Percentiles rank a stretch among this genome's conserved stretches.
Evolutionary conservation across 1,140 invertebrate genomes (phyloP).

Genomic region (Oryctes rhinoceros): DNA sequence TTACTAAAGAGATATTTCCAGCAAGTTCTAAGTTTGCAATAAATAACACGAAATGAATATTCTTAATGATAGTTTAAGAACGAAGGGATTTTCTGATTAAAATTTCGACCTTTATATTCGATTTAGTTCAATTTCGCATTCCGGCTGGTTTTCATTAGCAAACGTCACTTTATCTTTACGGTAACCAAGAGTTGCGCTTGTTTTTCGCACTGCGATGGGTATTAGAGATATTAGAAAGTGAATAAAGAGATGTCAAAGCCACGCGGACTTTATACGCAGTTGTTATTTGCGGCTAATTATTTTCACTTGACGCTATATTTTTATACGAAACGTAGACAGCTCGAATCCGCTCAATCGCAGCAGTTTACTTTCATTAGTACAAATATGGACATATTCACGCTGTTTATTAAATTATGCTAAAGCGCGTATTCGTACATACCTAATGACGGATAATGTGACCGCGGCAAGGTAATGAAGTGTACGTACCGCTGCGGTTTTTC

Average conservation of each 20-base stretch:
- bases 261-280: neutral
- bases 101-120: too few relatives aligned
- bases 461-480: too few relatives aligned
- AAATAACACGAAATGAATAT: too few relatives aligned
- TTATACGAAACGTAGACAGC: neutral
- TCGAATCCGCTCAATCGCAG: neutral
- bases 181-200: too few relatives aligned
- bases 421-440: neutral
- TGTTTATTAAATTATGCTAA: constrained; percentile 1
- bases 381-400: neutral
- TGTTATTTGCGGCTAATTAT: constrained; percentile 12
- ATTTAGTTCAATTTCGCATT: too few relatives aligned
- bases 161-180: too few relatives aligned
- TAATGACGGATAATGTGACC: neutral
- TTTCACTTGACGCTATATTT: neutral
- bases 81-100: too few relatives aligned
- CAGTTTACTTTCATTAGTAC: constrained; percentile 9
- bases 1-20: too few relatives aligned
- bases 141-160: too few relatives aligned
- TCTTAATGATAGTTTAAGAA: too few relatives aligned
- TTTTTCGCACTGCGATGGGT: neutral
- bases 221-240: neutral
- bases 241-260: neutral
- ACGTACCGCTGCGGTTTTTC: too few relatives aligned
- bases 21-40: too few relatives aligned